Evolutionary conservation across 2,888 invertebrate species (phyloP), one percentile per base, ranked within the genome.

Genomic region (Sinohyriopsis cumingii): DNA sequence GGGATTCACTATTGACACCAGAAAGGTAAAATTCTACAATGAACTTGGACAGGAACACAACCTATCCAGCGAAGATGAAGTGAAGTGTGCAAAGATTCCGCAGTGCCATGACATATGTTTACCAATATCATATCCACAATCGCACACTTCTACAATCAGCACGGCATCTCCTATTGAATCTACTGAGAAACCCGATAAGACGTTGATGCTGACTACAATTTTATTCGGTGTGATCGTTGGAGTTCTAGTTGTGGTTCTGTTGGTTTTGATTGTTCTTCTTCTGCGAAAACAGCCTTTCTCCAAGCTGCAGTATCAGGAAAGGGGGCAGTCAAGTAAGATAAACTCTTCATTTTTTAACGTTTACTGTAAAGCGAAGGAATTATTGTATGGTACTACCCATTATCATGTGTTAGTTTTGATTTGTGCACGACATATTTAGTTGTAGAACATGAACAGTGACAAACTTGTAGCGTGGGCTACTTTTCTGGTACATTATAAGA

Each of bases 211-310:
- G n/a, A 63, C 69, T 33, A 72, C 68, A 12, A 71, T 79, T 20
- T 69, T 74, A 45, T 72, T 76, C 25, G 79, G 72, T 12, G 76
- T 75, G 3, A 57, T 78, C 6, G 63, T 77, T 63, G 72, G 73
- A n/a, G 63, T 77, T 0, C 56, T 79, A 55, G 57, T 77, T 3
- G 63, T 77, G 7, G 62, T 74, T 2, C 67, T 82, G 56, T 24
- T 79, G 18, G 18, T 79, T 25, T 53, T 79, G 22, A 66, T 65
- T 4, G 65, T 69, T 5, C 20, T 75, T 25, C 65, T 80, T 59
- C 60, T 71, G 22, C 64, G 73, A 59, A 68, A 77, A 63, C 68
- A 70, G 55, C 15, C 45, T 0, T 15, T 45, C 15, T 15, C 45
- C 12, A 45, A 45, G 45, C 12, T 5, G 45, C 45, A 45, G 45